Percentiles rank a stretch among this genome's conserved stretches.
Conservation (phyloP, 1,140 invertebrate species). For the Drosophila bifasciata region DNA sequence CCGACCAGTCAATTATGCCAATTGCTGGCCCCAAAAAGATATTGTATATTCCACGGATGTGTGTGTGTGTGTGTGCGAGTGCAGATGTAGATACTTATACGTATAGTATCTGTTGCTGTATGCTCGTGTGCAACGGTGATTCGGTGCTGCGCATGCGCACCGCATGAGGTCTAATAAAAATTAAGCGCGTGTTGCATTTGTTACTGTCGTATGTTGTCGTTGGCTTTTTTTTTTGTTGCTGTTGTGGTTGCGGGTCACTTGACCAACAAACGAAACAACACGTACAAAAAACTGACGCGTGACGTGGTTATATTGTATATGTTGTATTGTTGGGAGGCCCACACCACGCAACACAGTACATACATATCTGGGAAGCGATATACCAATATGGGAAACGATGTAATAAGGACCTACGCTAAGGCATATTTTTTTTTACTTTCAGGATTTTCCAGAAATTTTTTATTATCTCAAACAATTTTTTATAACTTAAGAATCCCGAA, state of each 20-base stretch:
- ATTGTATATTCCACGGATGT: constrained; percentile 20
- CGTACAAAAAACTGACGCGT: constrained; percentile 76
- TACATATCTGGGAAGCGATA: not conserved
- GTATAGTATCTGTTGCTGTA: constrained; percentile 20
- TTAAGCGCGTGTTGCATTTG: constrained; percentile 80
- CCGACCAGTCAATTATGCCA: constrained; percentile 74
- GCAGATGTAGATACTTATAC: constrained; percentile 32
- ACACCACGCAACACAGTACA: constrained; percentile 43
- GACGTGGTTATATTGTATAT: constrained; percentile 72
- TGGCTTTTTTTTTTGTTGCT: constrained; percentile 8
- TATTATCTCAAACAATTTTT: too few species aligned
- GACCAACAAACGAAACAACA: constrained; percentile 81
- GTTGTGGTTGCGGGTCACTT: constrained; percentile 61
- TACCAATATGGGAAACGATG: not conserved
- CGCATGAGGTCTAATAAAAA: constrained; percentile 77
- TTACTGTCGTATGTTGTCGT: constrained; percentile 52
- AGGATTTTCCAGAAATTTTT: too few species aligned
- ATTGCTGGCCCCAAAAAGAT: constrained; percentile 69
- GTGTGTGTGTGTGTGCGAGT: constrained; percentile 16
- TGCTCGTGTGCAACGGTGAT: constrained; percentile 47
- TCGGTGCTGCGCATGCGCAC: constrained; percentile 75
- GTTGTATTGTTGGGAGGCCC: too few species aligned
- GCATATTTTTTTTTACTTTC: too few species aligned
- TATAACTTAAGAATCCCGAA: too few species aligned
- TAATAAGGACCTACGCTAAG: too few species aligned